These are phyloP conservation scores for Cecidostiba fungosa DNA, from an alignment of 2,888 invertebrate species.

Conservation along the genomic window DNA sequence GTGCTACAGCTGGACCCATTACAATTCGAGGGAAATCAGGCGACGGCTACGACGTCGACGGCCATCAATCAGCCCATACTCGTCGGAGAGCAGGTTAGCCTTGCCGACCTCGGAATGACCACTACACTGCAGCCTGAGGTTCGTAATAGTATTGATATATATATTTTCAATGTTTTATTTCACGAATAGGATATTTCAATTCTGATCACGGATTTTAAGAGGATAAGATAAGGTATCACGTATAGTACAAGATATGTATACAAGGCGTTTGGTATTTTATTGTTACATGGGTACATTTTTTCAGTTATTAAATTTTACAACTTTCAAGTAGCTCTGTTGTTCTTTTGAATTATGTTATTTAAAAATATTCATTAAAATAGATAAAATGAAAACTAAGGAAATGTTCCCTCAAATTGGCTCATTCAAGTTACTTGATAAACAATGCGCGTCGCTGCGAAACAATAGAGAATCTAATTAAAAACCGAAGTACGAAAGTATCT, in stretches of 20 bases:
- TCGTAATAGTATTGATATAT: background rate
- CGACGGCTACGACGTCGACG: background rate
- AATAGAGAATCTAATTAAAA: slow-evolving; percentile 1
- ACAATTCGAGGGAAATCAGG: slow-evolving; percentile 54
- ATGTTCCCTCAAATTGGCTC: too few species aligned
- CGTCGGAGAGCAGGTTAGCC: background rate
- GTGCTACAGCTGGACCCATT: slow-evolving; percentile 80
- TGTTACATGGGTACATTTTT: too few species aligned
- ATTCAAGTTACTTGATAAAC: background rate
- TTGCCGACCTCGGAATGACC: slow-evolving; percentile 22
- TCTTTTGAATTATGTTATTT: background rate
- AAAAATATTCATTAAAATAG: background rate
- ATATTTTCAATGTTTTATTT: background rate
- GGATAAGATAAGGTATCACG: too few species aligned
- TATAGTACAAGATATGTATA: too few species aligned
- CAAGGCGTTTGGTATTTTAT: too few species aligned
- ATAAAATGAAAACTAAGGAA: too few species aligned
- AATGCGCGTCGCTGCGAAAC: background rate
- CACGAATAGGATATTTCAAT: background rate
- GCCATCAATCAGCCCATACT: background rate
- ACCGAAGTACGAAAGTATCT: background rate
- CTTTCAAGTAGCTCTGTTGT: too few species aligned
- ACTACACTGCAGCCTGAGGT: slow-evolving; percentile 48
- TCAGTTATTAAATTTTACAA: too few species aligned
- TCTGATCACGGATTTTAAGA: background rate